phyloP scores from a whole-genome alignment of 2,888 invertebrate species.

The Diabrotica balteata region DNA sequence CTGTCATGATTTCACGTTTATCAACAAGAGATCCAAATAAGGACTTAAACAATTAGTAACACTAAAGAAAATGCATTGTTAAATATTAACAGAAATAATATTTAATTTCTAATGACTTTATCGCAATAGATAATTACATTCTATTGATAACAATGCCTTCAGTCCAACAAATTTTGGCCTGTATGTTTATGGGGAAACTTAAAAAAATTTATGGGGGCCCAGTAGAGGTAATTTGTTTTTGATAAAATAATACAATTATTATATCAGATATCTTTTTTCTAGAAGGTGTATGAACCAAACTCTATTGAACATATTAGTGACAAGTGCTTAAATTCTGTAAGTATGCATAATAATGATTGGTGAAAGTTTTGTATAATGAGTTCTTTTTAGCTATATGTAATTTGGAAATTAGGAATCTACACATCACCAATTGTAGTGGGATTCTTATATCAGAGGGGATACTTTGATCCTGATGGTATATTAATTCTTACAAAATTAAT shows the following conservation, averaged over 20 bases:
- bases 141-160: slow-evolving; percentile 48
- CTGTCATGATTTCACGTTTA: too few species aligned
- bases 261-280: slow-evolving; percentile 45
- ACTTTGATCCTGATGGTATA: slow-evolving; percentile 66
- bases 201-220: slow-evolving; percentile 73
- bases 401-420: slow-evolving; percentile 76
- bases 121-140: not conserved
- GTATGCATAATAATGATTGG: slow-evolving; percentile 45
- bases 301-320: slow-evolving; percentile 77
- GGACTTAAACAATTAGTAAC: too few species aligned
- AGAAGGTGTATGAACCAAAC: slow-evolving; percentile 74
- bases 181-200: slow-evolving; percentile 74
- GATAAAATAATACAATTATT: slow-evolving; percentile 1
- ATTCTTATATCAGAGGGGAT: slow-evolving; percentile 73
- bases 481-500: slow-evolving; percentile 67
- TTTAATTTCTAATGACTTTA: slow-evolving; percentile 11
- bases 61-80: too few species aligned
- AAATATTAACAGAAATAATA: not conserved
- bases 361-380: not conserved
- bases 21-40: too few species aligned
- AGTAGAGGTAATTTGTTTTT: slow-evolving; percentile 55
- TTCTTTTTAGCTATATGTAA: slow-evolving; percentile 65
- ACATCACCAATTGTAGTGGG: slow-evolving; percentile 78
- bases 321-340: slow-evolving; percentile 73
- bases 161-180: slow-evolving; percentile 67